These are phyloP conservation scores for Oreortyx pictus DNA, from an alignment of 2,797 vertebrate species.

Conservation along the genomic window DNA sequence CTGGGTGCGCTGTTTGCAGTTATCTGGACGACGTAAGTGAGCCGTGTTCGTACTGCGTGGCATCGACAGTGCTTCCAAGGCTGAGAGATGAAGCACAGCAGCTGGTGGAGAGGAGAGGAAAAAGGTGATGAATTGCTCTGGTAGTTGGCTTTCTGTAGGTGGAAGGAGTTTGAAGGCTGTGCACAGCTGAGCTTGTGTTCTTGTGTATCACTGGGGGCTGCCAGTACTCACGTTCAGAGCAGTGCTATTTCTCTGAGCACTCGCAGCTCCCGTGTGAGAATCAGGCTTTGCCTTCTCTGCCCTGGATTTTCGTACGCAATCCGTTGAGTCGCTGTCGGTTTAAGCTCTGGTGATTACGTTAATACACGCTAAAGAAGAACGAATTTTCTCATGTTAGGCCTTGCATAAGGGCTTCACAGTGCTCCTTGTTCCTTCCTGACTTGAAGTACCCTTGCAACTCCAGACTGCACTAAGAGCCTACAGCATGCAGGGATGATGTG, in stretches of 20 bases:
- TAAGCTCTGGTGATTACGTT: background rate
- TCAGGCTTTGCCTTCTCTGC: background rate
- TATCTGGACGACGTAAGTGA: no score
- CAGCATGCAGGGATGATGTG: background rate
- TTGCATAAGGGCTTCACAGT: background rate
- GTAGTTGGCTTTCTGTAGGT: background rate
- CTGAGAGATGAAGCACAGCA: background rate
- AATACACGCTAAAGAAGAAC: background rate
- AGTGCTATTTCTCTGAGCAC: background rate
- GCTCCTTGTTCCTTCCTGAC: background rate
- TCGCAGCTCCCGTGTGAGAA: no score
- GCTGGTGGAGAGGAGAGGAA: background rate
- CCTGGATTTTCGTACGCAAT: background rate
- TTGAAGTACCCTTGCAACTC: background rate
- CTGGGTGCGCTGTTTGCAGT: no score
- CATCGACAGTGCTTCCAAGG: no score
- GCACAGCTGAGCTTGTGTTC: background rate
- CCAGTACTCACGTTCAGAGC: background rate
- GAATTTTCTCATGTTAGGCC: background rate
- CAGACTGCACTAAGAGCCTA: background rate
- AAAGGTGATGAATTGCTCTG: background rate
- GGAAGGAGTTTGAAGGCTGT: background rate
- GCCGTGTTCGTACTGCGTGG: no score
- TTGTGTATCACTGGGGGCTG: background rate
- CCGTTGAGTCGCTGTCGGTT: background rate